Base-by-base conservation (phyloP, 2,797 vertebrate species). In the Orestias chungarensis region DNA sequence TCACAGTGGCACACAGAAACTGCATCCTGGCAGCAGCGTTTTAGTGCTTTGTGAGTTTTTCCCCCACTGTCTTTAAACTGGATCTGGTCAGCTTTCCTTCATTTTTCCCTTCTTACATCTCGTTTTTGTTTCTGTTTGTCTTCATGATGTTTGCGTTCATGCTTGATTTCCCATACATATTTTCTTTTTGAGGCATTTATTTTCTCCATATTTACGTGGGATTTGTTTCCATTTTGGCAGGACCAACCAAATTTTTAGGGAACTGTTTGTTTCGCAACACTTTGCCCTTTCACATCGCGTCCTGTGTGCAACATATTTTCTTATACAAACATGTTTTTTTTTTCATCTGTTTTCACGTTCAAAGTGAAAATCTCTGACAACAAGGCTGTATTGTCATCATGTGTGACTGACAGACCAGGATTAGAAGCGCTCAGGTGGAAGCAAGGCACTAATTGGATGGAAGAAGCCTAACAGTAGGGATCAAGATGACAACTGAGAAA, bases 1-100 rank as follows among this genome's bases (percentile, higher is more conserved):
- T 81, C 75, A 76, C 31, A 78, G 86, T 81, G 85, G 85, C 86
- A 86, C 80, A 64, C 75, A 81, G 82, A 73, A 85, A 50, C 80
- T 46, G 73, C 71, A 68, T 27, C 61, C 88, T 90, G 89, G 85
- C 86, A 88, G 82, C 66, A 31, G 73, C 78, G 85, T 80, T 88
- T 86, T 84, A 87, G 82, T 29, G 66, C 79, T 67, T 79, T 84
- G 78, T 79, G n/a, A n/a, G 80, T 81, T 80, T 50, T 50, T 50
- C 11, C 8, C 77, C 75, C 72, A 74, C 78, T 74, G 82, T 64
- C 42, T 82, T 86, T 86, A 80, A 86, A 81, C 79, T 88, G 73
- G 67, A 59, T 73, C 68, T 55, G 73, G 78, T 74, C 70, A 27
- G 47, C 7, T 62, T 12, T 14, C 11, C 4, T 23, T 10, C 64